phyloP scores from a whole-genome alignment of 2,113 vertebrate species.

The Labrus mixtus region DNA sequence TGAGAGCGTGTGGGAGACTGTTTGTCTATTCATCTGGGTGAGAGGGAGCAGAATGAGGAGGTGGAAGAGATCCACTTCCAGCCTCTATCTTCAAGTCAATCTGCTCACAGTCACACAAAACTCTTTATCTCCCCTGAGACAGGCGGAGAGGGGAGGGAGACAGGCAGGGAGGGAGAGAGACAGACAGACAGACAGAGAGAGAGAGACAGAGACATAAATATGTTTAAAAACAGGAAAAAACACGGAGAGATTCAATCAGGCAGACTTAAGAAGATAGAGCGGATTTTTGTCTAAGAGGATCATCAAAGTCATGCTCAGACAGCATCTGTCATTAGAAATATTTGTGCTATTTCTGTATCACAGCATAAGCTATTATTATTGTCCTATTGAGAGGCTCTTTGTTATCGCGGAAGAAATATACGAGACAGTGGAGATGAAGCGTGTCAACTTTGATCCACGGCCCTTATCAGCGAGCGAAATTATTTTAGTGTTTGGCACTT shows the following conservation, averaged over 20 bases:
- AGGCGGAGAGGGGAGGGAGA: conserved; percentile 49
- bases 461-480: conserved; percentile 15
- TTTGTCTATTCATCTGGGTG: conserved; percentile 84
- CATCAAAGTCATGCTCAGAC: conserved; percentile 61
- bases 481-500: conserved; percentile 25
- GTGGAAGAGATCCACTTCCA: conserved; percentile 74
- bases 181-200: conserved; percentile 32
- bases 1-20: conserved; percentile 84
- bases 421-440: conserved; percentile 2
- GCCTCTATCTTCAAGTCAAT: conserved; percentile 79
- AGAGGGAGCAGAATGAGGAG: conserved; percentile 74
- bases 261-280: conserved; percentile 63
- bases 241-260: conserved; percentile 54
- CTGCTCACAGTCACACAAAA: conserved; percentile 75
- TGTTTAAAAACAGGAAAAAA: conserved; percentile 47
- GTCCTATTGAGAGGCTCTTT: conserved; percentile 40
- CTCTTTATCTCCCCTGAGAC: conserved; percentile 71
- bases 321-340: conserved; percentile 61
- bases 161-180: conserved; percentile 38
- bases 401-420: conserved; percentile 1
- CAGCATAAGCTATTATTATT: conserved; percentile 36
- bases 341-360: conserved; percentile 55
- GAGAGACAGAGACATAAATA: conserved; percentile 42
- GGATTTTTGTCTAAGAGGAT: conserved; percentile 69
- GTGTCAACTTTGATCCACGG: conserved; percentile 1